phyloP scores from a whole-genome alignment of 2,113 vertebrate species.

The Mus musculus region DNA sequence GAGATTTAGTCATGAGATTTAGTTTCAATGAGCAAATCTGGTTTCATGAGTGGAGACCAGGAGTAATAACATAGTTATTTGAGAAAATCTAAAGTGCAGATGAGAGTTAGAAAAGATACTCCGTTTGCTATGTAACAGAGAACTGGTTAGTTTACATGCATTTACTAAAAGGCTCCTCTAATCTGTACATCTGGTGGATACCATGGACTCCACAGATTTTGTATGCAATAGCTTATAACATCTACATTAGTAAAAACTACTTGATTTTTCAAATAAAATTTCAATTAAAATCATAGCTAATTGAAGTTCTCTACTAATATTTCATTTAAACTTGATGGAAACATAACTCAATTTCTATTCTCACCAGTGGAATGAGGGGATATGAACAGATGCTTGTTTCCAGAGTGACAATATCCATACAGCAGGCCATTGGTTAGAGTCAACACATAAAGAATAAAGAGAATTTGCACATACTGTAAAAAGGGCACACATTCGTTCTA shows the following conservation, averaged over 20 bases:
- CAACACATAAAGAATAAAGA: slow-evolving; percentile 67
- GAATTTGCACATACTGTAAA: slow-evolving; percentile 92
- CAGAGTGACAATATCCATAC: slow-evolving; percentile 31
- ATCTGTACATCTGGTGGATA: slow-evolving; percentile 1
- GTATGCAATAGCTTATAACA: slow-evolving; percentile 42
- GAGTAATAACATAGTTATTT: not conserved
- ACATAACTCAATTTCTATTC: slow-evolving; percentile 57
- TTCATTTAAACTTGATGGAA: slow-evolving; percentile 67
- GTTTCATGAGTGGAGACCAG: not conserved
- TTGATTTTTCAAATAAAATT: slow-evolving; percentile 68
- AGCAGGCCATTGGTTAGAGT: slow-evolving; percentile 7
- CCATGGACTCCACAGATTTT: slow-evolving; percentile 33
- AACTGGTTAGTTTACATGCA: slow-evolving; percentile 23
- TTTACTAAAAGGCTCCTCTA: slow-evolving; percentile 5
- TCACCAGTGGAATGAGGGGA: not conserved
- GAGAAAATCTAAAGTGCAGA: not conserved
- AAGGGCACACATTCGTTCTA: slow-evolving; percentile 96
- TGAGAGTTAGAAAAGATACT: not conserved
- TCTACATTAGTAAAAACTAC: slow-evolving; percentile 41
- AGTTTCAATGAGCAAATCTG: slow-evolving; percentile 10
- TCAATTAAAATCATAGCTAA: slow-evolving; percentile 57
- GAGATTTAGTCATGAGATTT: not conserved
- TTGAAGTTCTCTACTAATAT: slow-evolving; percentile 61
- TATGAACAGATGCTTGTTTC: slow-evolving; percentile 44
- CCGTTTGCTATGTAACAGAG: slow-evolving; percentile 19